Evolutionary conservation across 2,113 vertebrate genomes (phyloP).

Genomic region (Bos taurus): DNA sequence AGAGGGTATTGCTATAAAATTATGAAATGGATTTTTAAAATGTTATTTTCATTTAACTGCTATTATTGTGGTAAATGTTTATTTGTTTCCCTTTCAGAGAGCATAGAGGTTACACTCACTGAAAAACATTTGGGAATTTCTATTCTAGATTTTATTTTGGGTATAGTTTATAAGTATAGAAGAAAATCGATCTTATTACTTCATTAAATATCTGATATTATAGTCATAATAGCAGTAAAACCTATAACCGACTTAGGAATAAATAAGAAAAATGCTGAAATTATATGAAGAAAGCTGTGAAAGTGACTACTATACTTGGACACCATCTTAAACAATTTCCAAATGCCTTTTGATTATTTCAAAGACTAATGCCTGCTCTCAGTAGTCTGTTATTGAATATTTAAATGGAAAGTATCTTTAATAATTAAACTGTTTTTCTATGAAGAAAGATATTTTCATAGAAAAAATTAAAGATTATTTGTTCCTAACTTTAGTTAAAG

Average conservation of each 20-base stretch:
- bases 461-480: not conserved
- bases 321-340: not conserved
- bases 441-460: not conserved
- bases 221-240: not conserved
- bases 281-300: not conserved
- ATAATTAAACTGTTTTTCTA: not conserved
- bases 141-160: not conserved
- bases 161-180: not conserved
- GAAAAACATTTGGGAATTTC: not conserved
- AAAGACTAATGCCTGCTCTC: not conserved
- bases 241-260: not conserved
- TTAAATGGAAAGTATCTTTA: not conserved
- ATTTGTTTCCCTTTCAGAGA: not conserved
- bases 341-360: not conserved
- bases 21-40: not conserved
- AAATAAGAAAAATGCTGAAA: not conserved
- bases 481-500: not conserved
- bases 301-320: not conserved
- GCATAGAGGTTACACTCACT: not conserved
- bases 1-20: not conserved
- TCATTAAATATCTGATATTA: not conserved
- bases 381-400: not conserved
- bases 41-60: not conserved
- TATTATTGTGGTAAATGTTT: not conserved
- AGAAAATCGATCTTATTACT: not conserved